Evolutionary conservation across 2,113 vertebrate genomes (phyloP).

Genomic region (Holacanthus passer): DNA sequence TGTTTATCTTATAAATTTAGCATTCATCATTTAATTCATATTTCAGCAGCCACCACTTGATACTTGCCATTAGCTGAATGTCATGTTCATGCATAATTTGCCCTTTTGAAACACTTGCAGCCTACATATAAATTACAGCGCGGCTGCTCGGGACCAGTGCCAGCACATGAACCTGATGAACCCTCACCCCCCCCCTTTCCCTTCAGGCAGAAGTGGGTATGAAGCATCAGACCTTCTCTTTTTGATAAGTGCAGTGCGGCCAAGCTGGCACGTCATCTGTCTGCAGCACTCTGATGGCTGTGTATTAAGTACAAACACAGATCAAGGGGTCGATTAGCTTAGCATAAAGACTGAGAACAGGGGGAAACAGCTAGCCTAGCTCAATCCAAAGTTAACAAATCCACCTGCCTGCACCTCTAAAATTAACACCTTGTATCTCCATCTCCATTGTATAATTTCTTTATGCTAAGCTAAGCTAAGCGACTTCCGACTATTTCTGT

Average conservation of each 20-base stretch:
- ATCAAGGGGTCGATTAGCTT: no score
- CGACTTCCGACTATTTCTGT: no score
- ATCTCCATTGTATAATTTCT: no score
- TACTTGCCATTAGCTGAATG: constrained; percentile 31
- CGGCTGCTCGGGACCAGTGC: constrained; percentile 25
- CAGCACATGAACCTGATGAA: constrained; percentile 52
- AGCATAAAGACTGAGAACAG: no score
- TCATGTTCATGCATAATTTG: constrained; percentile 45
- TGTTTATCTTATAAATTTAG: not conserved
- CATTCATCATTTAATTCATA: constrained; percentile 4
- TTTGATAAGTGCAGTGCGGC: constrained; percentile 11
- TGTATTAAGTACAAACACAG: no score
- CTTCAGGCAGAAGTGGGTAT: not conserved
- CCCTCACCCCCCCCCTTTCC: not conserved
- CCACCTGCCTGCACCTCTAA: no score
- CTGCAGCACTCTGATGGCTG: not conserved
- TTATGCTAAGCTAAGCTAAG: no score
- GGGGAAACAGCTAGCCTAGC: no score
- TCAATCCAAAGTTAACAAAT: no score
- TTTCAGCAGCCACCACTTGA: constrained; percentile 19
- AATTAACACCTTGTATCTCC: no score
- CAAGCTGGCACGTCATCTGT: not conserved
- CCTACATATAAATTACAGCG: constrained; percentile 44
- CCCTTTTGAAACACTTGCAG: constrained; percentile 37
- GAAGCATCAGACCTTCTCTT: constrained; percentile 21